Conservation (phyloP, 2,113 vertebrate genomes). For the Brachypteracias leptosomus region DNA sequence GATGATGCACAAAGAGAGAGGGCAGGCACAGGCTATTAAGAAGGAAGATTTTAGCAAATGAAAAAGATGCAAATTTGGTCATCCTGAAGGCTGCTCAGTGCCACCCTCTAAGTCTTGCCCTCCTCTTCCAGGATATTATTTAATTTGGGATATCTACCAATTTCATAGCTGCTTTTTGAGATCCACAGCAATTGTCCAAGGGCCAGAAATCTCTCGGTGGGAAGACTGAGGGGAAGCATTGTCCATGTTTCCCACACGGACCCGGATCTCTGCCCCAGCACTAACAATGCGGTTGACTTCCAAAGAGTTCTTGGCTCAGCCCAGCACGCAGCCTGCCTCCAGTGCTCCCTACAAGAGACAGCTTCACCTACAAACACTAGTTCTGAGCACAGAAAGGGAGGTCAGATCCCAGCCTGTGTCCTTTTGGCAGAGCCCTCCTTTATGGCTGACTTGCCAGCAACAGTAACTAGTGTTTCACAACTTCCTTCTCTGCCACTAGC, state of each 20-base stretch:
- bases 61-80: background rate
- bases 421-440: background rate
- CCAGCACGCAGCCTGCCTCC: background rate
- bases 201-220: background rate
- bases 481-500: background rate
- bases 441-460: slow-evolving; percentile 13
- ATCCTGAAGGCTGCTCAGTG: background rate
- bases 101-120: background rate
- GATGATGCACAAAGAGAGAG: background rate
- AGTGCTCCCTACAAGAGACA: background rate
- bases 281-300: background rate
- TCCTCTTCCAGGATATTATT: background rate
- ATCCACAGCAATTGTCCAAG: background rate
- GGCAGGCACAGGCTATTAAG: background rate
- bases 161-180: background rate
- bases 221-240: background rate
- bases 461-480: background rate
- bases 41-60: background rate
- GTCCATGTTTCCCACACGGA: rapidly evolving
- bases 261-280: background rate
- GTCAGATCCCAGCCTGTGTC: slow-evolving; percentile 10
- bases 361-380: background rate
- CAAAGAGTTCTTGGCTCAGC: background rate
- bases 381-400: background rate
- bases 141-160: background rate